Evolutionary conservation across 2,797 vertebrate genomes (phyloP).

Genomic region (Rhynchotus rufescens): DNA sequence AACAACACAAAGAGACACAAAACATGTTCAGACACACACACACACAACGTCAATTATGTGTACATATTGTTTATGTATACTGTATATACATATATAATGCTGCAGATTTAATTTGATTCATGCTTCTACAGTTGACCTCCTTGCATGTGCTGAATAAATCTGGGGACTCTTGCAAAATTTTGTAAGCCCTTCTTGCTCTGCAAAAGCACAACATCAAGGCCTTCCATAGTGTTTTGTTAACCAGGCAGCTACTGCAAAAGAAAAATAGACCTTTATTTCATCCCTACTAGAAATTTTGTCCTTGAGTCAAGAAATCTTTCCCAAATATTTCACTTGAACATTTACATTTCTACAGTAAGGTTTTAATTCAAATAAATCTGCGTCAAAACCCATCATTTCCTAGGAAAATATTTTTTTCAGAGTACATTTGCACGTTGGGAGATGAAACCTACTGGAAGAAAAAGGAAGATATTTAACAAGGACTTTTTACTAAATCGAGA

Average conservation of each 20-base stretch:
- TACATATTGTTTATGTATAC: neutral
- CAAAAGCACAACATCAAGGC: neutral
- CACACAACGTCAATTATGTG: neutral
- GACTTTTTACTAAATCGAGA: neutral
- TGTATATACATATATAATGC: neutral
- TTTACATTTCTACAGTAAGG: neutral
- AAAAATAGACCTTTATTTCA: neutral
- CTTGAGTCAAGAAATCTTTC: neutral
- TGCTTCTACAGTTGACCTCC: neutral
- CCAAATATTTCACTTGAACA: neutral
- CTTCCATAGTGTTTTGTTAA: neutral
- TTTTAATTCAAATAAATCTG: neutral
- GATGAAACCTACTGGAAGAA: neutral
- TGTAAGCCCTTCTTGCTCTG: neutral
- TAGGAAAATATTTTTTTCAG: neutral
- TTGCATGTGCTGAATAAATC: neutral
- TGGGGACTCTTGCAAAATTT: neutral
- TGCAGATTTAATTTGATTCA: neutral
- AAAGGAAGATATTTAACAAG: neutral
- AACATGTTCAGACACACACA: neutral
- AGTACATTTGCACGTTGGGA: neutral
- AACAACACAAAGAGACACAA: neutral
- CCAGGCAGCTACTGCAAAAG: neutral
- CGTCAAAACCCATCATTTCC: neutral
- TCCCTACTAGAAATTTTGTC: neutral